Evolutionary conservation across 1,140 invertebrate genomes (phyloP).

Genomic region (Drosophila rufa): DNA sequence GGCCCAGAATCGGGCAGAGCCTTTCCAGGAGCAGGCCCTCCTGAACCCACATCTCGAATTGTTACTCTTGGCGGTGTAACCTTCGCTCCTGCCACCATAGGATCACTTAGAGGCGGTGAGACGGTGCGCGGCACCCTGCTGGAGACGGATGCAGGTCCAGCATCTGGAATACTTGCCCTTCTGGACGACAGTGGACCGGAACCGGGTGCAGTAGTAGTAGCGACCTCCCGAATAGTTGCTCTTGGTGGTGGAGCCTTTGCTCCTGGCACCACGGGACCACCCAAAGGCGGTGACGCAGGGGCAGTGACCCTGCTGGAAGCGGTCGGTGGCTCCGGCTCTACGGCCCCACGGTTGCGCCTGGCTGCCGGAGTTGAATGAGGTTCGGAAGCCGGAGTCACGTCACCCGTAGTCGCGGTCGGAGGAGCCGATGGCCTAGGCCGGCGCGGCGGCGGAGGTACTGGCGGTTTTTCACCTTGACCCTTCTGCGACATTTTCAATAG

Average conservation of each 20-base stretch:
- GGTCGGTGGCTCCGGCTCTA: neutral
- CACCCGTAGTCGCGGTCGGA: neutral
- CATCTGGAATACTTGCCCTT: neutral
- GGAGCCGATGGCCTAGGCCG: neutral
- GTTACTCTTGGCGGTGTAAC: neutral
- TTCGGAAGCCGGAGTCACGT: neutral
- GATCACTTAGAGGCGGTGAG: neutral
- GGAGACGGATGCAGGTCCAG: neutral
- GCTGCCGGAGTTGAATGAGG: neutral
- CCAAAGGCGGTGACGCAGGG: neutral
- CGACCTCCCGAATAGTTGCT: neutral
- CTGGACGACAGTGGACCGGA: neutral
- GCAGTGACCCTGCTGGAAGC: neutral
- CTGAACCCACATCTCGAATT: no score
- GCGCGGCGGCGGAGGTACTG: conserved; percentile 11
- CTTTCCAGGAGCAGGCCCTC: neutral
- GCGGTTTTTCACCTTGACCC: neutral
- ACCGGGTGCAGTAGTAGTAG: neutral
- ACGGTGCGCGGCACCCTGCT: neutral
- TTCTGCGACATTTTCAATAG: conserved; percentile 19
- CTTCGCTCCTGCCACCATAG: neutral
- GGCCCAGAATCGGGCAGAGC: neutral
- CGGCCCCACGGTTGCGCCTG: no score
- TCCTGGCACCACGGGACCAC: no score
- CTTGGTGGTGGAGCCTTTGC: neutral